A percentile compares a stretch with the other conserved stretches of the same genome.
phyloP scores from a whole-genome alignment of 2,113 vertebrate genomes.

The Pollimyrus isidori region DNA sequence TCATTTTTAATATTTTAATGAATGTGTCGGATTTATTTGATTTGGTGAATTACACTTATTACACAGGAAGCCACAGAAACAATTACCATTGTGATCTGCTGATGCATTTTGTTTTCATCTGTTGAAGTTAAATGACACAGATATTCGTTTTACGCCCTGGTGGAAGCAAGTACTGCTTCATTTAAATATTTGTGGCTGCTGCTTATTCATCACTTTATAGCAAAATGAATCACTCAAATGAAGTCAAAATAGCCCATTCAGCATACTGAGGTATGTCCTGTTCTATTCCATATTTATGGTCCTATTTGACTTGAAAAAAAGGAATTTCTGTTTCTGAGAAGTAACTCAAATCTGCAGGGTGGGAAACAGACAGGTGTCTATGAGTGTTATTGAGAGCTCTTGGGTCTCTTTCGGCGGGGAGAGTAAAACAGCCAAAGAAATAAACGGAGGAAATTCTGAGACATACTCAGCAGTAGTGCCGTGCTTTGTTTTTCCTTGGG shows the following conservation, averaged over 20 bases:
- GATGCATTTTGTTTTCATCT: slow-evolving; percentile 19
- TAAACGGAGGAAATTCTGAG: not conserved
- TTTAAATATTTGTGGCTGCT: slow-evolving; percentile 41
- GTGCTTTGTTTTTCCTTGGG: not conserved
- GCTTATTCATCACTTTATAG: slow-evolving; percentile 60
- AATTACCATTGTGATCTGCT: slow-evolving; percentile 18
- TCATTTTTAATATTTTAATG: slow-evolving; percentile 13
- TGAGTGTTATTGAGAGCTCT: not conserved
- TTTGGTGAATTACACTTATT: not conserved
- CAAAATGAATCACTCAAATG: slow-evolving; percentile 62
- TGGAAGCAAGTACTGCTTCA: slow-evolving; percentile 37
- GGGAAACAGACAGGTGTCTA: not conserved
- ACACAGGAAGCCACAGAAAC: slow-evolving; percentile 1
- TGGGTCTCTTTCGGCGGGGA: not conserved
- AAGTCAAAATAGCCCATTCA: slow-evolving; percentile 44
- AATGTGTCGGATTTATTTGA: not conserved
- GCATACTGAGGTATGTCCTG: slow-evolving; percentile 50
- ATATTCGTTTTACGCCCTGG: slow-evolving; percentile 40
- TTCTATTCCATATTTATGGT: slow-evolving; percentile 36
- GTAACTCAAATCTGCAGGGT: not conserved
- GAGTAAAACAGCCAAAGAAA: not conserved
- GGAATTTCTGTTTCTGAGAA: slow-evolving; percentile 44
- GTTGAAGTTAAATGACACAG: slow-evolving; percentile 22
- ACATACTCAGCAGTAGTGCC: not conserved
- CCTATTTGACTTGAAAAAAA: slow-evolving; percentile 19